Conservation (phyloP, 2,113 vertebrate species). For the Entosphenus tridentatus region DNA sequence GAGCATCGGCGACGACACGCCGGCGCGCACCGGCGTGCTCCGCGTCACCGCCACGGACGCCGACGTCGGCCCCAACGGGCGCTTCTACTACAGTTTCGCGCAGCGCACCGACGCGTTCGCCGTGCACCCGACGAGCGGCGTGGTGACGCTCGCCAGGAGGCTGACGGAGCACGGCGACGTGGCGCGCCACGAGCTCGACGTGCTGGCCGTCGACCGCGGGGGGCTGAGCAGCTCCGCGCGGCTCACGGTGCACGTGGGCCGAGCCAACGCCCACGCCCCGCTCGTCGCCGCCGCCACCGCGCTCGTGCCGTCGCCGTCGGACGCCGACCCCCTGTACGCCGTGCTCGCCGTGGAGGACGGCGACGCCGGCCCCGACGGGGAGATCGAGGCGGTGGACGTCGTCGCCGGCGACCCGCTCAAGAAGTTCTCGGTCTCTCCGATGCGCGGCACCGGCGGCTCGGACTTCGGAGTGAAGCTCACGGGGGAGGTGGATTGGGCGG, state of each 20-base stretch:
- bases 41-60: slow-evolving; percentile 82
- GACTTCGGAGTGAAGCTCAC: slow-evolving; percentile 70
- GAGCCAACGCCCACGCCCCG: slow-evolving; percentile 59
- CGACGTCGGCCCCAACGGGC: slow-evolving; percentile 87
- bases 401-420: slow-evolving; percentile 67
- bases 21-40: slow-evolving; percentile 57
- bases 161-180: slow-evolving; percentile 36
- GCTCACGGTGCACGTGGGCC: slow-evolving; percentile 53
- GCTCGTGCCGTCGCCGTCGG: slow-evolving; percentile 38
- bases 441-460: slow-evolving; percentile 58
- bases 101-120: slow-evolving; percentile 83
- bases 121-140: slow-evolving; percentile 77
- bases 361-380: slow-evolving; percentile 61
- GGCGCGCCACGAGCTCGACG: slow-evolving; percentile 58
- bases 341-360: slow-evolving; percentile 59
- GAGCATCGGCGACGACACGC: slow-evolving; percentile 65
- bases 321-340: slow-evolving; percentile 54
- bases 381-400: slow-evolving; percentile 64
- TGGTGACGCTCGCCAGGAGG: slow-evolving; percentile 54
- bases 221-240: slow-evolving; percentile 89
- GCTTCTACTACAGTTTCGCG: slow-evolving; percentile 92
- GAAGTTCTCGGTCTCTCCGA: slow-evolving; percentile 46
- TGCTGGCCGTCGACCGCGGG: slow-evolving; percentile 75
- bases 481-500: slow-evolving; percentile 54
- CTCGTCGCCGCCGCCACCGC: slow-evolving; percentile 39